Conservation (phyloP, 37 sponge, comb jelly and placozoan species). For the Hormiphora californensis region DNA sequence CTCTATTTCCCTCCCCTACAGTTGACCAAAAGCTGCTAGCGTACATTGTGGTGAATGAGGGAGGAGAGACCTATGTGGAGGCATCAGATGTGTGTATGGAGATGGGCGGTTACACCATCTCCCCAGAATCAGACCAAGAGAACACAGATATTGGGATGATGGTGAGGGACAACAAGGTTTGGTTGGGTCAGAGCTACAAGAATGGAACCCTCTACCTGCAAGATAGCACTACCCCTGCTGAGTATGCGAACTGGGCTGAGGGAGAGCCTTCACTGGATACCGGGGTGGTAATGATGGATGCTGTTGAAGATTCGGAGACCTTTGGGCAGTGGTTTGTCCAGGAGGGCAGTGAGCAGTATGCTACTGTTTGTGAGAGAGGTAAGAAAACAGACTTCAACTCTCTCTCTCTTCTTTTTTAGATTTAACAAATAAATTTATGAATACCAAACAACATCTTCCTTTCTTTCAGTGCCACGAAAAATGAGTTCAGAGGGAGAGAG, state of each 20-base stretch:
- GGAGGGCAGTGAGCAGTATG: neutral
- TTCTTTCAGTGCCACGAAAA: neutral
- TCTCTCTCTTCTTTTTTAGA: too few species aligned
- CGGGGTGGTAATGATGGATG: neutral
- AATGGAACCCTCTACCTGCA: neutral
- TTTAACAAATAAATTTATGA: neutral
- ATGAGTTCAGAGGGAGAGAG: neutral
- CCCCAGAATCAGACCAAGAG: neutral
- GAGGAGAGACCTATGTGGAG: neutral
- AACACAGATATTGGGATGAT: neutral
- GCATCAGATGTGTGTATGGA: neutral
- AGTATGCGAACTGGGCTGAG: neutral
- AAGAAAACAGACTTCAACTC: too few species aligned
- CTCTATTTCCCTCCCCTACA: neutral
- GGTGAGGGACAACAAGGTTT: neutral
- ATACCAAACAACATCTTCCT: neutral
- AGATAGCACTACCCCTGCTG: neutral
- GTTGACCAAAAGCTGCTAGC: neutral
- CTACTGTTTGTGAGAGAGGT: slow-evolving; percentile 6
- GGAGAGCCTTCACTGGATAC: neutral
- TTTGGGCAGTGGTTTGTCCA: neutral
- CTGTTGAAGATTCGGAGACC: neutral
- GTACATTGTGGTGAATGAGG: neutral
- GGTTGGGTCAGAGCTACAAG: too few species aligned
- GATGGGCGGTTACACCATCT: neutral